Evolutionary conservation across 2,113 vertebrate species (phyloP), one percentile per base, ranked within the genome.

Genomic region (Phoenicopterus ruber): DNA sequence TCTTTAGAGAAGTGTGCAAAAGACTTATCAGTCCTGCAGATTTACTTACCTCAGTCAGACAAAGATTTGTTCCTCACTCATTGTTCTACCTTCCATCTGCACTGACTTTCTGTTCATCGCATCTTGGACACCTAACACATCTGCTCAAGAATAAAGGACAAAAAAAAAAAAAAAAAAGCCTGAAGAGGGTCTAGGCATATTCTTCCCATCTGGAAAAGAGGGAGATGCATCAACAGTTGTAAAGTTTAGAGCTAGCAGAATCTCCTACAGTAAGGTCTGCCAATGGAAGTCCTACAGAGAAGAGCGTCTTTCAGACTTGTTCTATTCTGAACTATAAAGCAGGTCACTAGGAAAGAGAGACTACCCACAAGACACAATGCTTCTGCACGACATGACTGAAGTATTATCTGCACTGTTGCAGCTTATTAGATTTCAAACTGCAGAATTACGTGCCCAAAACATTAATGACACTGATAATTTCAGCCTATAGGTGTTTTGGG

Each of bases 1-100:
- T 47, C 42, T 76, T 89, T 13, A 76, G 29, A 36, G 29, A 78
- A 73, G 20, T 2, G 2, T 61, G 34, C 47, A 86, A 47, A 86
- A 67, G 14, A 62, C 19, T 74, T 29, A 25, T 28, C 44, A 44
- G 31, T 74, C 26, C 47, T 91, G 15, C 19, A 82, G 18, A 69
- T 71, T 76, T 82, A 74, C 57, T 88, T 31, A 84, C n/a, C 42
- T 62, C 18, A 22, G 28, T 40, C 38, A 82, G 15, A 62, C 40
- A 91, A 82, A 89, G 69, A 93, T 52, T 28, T 82, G 52, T 57
- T 88, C 36, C 79, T 82, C 54, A 90, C 36, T 77, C 36, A 86
- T 5, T 77, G 16, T 36, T 83, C 88, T 74, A 74, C 26, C 17
- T 92, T 83, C 46, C 42, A 93, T 15, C 74, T 28, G n/a, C 81